Conservation (phyloP, 37 sponge, comb jelly and placozoan species). For the Sycon ciliatum region DNA sequence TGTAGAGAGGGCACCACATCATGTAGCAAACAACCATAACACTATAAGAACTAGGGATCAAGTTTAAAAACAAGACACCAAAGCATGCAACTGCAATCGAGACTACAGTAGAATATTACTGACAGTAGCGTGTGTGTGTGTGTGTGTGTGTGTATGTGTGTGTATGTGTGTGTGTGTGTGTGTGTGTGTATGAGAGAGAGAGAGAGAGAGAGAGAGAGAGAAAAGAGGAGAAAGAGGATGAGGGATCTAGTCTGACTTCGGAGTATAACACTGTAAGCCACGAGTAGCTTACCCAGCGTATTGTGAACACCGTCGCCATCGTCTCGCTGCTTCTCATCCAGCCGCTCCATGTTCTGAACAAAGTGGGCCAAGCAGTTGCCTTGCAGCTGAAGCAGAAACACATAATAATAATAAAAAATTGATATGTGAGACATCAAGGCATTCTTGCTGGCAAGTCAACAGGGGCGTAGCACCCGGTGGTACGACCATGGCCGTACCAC, state of each 20-base stretch:
- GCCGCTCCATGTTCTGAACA: conserved; percentile 64
- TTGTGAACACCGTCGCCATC: conserved; percentile 93
- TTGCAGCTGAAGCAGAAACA: conserved; percentile 21
- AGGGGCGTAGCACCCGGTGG: no score
- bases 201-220: background rate
- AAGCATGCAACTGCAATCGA: conserved; percentile 39
- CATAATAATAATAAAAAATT: background rate
- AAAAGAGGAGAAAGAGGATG: background rate
- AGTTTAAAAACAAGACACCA: no score
- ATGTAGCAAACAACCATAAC: no score
- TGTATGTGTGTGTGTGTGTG: background rate
- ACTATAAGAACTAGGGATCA: no score
- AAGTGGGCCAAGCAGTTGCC: conserved; percentile 73
- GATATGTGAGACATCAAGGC: background rate
- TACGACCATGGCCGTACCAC: no score
- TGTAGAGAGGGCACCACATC: conserved; percentile 1
- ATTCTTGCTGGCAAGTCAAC: no score
- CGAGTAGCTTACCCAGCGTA: conserved; percentile 39
- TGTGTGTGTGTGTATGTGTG: background rate
- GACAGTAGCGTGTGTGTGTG: conserved; percentile 9
- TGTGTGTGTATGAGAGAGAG: no score
- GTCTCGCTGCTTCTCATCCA: conserved; percentile 83
- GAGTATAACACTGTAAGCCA: background rate
- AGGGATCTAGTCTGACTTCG: no score
- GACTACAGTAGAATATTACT: conserved; percentile 37